Evolutionary conservation across 2,797 vertebrate genomes (phyloP), one percentile per base, ranked within the genome.

Genomic region (Sebastes wilsoni): DNA sequence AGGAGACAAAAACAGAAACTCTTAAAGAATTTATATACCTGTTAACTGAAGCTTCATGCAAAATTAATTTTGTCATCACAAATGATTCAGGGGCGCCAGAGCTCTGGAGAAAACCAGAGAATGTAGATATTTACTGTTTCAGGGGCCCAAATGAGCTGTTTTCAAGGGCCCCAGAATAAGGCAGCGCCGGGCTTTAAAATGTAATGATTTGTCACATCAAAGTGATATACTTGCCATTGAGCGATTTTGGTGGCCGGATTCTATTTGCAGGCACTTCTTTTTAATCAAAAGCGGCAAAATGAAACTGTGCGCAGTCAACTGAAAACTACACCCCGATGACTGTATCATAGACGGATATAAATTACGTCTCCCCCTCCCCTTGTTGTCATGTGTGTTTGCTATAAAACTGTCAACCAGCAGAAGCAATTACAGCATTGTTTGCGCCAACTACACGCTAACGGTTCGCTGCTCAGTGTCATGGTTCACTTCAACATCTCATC

Each of bases 371-470:
- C 65, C 30, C 75, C 69, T 75, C 74, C 77, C 46, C 66, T 46
- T 27, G 61, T 79, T 46, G 52, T 87, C 87, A 86, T 71, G 56
- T 83, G 81, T 90, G 88, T 92, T 91, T 84, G 79, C 84, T 77
- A 86, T 91, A 89, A 92, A 94, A 85, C 75, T 88, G 91, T 94
- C 92, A 88, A 75, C 70, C 64, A 38, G 82, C 58, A 46, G 80
- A 92, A 71, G 83, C 85, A 92, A 90, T 93, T 92, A 91, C 82
- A 68, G 79, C 78, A 72, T 80, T 83, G 83, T 91, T 79, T 80
- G 77, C 68, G 42, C 54, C 74, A 58, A 72, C 66, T 20, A 52
- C 75, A 75, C 14, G n/a, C 58, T 42, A 87, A 81, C 62, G 75
- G 73, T 75, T 46, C 74, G 70, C 67, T 80, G 83, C 84, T 78